Evolutionary conservation across 2,113 vertebrate species (phyloP).

Genomic region (Speoplatyrhinus poulsoni): DNA sequence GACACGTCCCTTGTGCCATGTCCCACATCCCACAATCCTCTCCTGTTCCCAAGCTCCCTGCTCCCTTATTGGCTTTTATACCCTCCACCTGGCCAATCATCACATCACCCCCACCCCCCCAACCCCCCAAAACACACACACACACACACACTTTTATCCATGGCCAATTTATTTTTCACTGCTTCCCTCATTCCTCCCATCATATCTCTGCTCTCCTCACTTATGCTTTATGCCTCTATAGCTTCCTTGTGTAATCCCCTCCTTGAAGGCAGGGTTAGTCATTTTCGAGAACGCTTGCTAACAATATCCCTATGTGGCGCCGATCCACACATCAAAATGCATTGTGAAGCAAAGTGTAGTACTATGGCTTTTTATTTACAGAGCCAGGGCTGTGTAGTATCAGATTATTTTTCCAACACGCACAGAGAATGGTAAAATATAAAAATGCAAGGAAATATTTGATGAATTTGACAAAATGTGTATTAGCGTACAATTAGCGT

Average conservation of each 20-base stretch:
- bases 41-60: conserved; percentile 58
- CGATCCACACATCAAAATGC: too few relatives aligned
- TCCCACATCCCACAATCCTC: conserved; percentile 72
- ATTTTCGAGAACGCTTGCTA: too few relatives aligned
- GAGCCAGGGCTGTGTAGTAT: too few relatives aligned
- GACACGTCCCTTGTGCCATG: conserved; percentile 59
- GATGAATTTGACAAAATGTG: too few relatives aligned
- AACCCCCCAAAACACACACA: too few relatives aligned
- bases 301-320: too few relatives aligned
- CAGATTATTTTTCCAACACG: too few relatives aligned
- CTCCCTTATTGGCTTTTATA: conserved; percentile 61
- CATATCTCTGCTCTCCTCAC: background rate
- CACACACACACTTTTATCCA: conserved; percentile 39
- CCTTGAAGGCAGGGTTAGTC: background rate
- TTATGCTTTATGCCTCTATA: background rate
- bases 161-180: conserved; percentile 32
- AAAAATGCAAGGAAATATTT: too few relatives aligned
- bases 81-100: conserved; percentile 53
- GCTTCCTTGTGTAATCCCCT: background rate
- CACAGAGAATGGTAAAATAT: too few relatives aligned
- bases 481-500: too few relatives aligned
- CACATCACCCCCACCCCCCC: conserved; percentile 16
- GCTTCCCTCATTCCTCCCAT: conserved; percentile 1
- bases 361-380: too few relatives aligned
- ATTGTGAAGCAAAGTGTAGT: too few relatives aligned